Base-by-base conservation (phyloP, 2,113 vertebrate genomes). In the Phocoena phocoena region DNA sequence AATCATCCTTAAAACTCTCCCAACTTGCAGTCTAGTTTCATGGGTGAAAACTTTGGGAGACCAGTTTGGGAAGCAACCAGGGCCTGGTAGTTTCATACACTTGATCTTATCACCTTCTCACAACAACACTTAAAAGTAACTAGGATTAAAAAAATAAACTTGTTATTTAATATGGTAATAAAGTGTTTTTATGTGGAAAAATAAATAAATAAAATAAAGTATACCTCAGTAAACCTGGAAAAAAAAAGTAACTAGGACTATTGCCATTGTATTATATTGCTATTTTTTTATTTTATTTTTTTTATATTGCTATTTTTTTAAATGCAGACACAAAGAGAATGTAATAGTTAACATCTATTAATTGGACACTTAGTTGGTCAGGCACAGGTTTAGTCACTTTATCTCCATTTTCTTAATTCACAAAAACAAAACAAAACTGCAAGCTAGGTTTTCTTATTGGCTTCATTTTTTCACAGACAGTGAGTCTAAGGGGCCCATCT, bases 1-100 rank as follows among this genome's bases (percentile, higher is more conserved):
- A 74, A 63, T 83, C 74, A 73, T 92, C n/a, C 50, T 79, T 95
- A 65, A 97, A 84, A 90, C 18, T 50, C 10, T 89, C 65, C 77
- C 55, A 90, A 84, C 23, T 41, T 82, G 60, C 20, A 25, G 4
- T 62, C 60, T 47, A 41, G 55, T 70, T 82, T 77, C 67, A 20
- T 82, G 55, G 5, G 33, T 73, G 12, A 68, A 70, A 85, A 74
- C 28, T 77, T 77, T 41, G 12, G 12, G 36, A 74, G 58, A 31
- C 36, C 3, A 38, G 13, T 65, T 81, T 25, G 20, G 38, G 50
- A 38, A 84, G 18, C 36, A 28, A 6, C 23, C 21, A 8, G 26
- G 15, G 33, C 71, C 26, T 53, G 3, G 31, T 50, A 20, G 20
- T 33, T 53, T 70, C 36, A 53, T 20, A 44, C 23, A 17, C 3